A percentile compares a stretch with the other conserved stretches of the same genome.
These are phyloP conservation scores for Brachyptera risi DNA, from an alignment of 2,888 invertebrate genomes.

Conservation along the genomic window DNA sequence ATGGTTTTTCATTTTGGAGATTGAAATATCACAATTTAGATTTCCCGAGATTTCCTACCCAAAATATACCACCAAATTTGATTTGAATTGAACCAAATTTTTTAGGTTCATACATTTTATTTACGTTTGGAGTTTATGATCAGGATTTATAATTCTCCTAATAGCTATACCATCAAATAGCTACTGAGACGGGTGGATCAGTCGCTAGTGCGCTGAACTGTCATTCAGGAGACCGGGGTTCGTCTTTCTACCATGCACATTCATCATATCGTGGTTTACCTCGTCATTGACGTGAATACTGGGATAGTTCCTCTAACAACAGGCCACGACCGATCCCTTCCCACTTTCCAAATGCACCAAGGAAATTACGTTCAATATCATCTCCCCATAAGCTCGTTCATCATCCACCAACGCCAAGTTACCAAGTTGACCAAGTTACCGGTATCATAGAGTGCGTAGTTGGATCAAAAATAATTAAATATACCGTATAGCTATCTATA, in stretches of 20 bases:
- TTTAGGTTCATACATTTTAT: too few species aligned
- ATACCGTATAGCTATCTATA: too few species aligned
- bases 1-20: too few species aligned
- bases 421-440: not conserved
- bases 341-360: not conserved
- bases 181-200: too few species aligned
- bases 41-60: too few species aligned
- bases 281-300: not conserved
- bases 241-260: not conserved
- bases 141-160: too few species aligned
- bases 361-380: not conserved
- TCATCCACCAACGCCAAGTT: not conserved
- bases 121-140: too few species aligned
- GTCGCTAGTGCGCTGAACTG: not conserved
- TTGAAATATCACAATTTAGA: too few species aligned
- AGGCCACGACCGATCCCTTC: not conserved
- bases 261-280: not conserved
- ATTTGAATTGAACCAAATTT: too few species aligned
- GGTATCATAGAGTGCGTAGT: not conserved
- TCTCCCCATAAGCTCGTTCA: not conserved
- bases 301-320: not conserved
- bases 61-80: too few species aligned
- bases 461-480: not conserved
- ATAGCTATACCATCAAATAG: too few species aligned
- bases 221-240: not conserved